Percentiles rank a stretch among this genome's conserved stretches.
Evolutionary conservation across 2,113 vertebrate species (phyloP).

Genomic region (Triplophysa siluroides): DNA sequence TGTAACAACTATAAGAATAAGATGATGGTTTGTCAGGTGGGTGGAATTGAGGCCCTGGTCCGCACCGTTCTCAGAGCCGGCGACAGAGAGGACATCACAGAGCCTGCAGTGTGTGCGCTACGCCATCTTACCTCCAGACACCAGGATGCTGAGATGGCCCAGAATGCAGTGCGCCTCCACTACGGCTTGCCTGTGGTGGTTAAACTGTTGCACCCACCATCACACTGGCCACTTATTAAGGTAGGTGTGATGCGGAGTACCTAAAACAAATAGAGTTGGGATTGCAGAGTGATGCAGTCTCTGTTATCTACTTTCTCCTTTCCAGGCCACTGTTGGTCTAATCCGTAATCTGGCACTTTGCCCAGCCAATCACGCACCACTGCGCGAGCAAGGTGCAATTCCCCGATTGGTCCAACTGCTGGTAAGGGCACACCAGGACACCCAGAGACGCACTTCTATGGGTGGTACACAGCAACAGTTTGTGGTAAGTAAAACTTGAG

Average conservation of each 20-base stretch:
- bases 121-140: constrained; percentile 96
- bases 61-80: constrained; percentile 95
- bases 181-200: constrained; percentile 97
- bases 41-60: constrained; percentile 95
- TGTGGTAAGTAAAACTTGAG: constrained; percentile 77
- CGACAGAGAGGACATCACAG: constrained; percentile 97
- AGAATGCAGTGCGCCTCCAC: constrained; percentile 96
- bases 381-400: constrained; percentile 96
- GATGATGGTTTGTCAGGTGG: constrained; percentile 98
- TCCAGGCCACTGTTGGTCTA: constrained; percentile 92
- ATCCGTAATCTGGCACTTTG: constrained; percentile 97
- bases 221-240: constrained; percentile 99
- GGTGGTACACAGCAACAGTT: constrained; percentile 97
- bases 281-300: neutral
- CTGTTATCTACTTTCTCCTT: neutral
- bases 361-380: constrained; percentile 93
- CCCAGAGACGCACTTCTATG: constrained; percentile 96
- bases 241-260: constrained; percentile 58
- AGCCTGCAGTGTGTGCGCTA: constrained; percentile 94
- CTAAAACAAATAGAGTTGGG: neutral
- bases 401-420: constrained; percentile 93
- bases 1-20: constrained; percentile 99
- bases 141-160: constrained; percentile 98
- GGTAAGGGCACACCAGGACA: constrained; percentile 96
- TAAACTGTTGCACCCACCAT: constrained; percentile 95